Evolutionary conservation across 2,888 invertebrate species (phyloP).

Genomic region (Metallyticus violacea): DNA sequence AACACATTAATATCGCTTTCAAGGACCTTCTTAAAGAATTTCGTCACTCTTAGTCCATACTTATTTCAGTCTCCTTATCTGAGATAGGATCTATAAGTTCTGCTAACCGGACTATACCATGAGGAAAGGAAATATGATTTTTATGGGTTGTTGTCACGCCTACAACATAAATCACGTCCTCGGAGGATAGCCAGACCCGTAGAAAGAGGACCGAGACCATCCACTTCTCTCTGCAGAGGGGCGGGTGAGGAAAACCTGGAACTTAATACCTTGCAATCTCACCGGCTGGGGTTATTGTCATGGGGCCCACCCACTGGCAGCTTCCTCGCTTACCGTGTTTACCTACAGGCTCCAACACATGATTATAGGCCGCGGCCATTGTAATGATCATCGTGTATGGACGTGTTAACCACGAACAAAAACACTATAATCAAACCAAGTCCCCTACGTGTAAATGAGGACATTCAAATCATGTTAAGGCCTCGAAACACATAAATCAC

Average conservation of each 20-base stretch:
- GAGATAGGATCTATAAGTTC: background rate
- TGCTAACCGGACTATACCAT: background rate
- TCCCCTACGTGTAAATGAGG: background rate
- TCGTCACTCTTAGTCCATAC: background rate
- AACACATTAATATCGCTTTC: background rate
- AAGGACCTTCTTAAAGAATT: background rate
- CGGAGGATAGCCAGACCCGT: too few relatives aligned
- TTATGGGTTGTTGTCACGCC: conserved; percentile 25
- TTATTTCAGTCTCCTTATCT: background rate
- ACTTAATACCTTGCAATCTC: background rate
- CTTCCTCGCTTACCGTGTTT: background rate
- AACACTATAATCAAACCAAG: background rate
- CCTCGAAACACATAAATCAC: background rate
- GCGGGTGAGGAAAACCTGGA: too few relatives aligned
- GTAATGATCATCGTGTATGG: too few relatives aligned
- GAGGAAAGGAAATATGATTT: conserved; percentile 22
- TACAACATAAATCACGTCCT: conserved; percentile 7
- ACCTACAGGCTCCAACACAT: background rate
- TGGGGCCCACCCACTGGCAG: background rate
- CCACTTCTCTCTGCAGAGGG: background rate
- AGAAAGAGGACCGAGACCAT: background rate
- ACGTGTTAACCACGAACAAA: background rate
- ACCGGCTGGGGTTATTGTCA: background rate
- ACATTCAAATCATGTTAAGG: background rate
- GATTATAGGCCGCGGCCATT: too few relatives aligned